Conservation (phyloP, 1,140 invertebrate species). For the Drosophila chauvacae region DNA sequence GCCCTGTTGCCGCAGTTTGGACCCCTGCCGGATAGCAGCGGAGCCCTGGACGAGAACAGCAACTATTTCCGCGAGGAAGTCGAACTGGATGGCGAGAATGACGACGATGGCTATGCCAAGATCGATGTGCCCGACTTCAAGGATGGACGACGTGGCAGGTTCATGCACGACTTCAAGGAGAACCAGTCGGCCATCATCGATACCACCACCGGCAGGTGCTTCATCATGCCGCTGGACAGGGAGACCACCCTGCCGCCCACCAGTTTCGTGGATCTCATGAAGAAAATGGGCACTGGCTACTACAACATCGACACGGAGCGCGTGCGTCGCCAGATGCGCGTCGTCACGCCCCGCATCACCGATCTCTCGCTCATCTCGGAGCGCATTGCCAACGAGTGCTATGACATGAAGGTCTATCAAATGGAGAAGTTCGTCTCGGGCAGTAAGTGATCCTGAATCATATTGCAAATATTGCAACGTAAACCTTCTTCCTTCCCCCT, state of each 20-base stretch:
- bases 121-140: slow-evolving; percentile 92
- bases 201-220: slow-evolving; percentile 90
- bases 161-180: slow-evolving; percentile 95
- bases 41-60: slow-evolving; percentile 59
- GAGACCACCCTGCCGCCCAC: slow-evolving; percentile 90
- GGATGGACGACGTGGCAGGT: slow-evolving; percentile 90
- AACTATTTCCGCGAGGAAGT: slow-evolving; percentile 90
- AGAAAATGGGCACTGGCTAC: slow-evolving; percentile 92
- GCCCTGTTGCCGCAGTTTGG: slow-evolving; percentile 63
- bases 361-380: slow-evolving; percentile 88
- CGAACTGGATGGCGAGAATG: slow-evolving; percentile 88
- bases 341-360: slow-evolving; percentile 89
- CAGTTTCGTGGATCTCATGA: slow-evolving; percentile 91
- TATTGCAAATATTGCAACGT: too few relatives aligned
- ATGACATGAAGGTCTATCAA: slow-evolving; percentile 89
- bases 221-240: slow-evolving; percentile 94
- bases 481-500: neutral
- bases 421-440: slow-evolving; percentile 88
- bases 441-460: slow-evolving; percentile 77
- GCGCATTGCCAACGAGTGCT: slow-evolving; percentile 90
- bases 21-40: slow-evolving; percentile 5
- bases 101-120: slow-evolving; percentile 89
- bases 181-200: slow-evolving; percentile 94
- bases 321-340: slow-evolving; percentile 91
- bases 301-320: slow-evolving; percentile 93